Evolutionary conservation across 2,888 invertebrate species (phyloP), one percentile per base, ranked within the genome.

Genomic region (Drosophila limbata): DNA sequence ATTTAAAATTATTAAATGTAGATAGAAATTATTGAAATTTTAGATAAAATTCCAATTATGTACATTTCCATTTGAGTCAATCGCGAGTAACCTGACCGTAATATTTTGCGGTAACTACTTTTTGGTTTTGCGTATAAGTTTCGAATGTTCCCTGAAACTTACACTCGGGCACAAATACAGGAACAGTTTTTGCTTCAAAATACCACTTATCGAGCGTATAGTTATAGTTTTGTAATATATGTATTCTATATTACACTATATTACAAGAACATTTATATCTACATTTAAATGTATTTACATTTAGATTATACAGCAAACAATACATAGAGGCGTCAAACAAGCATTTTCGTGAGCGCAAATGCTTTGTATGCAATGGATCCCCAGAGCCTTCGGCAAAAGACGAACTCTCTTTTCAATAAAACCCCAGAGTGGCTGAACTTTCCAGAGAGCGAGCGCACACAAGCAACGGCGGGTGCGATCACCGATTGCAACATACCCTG

Each of bases 161-260:
- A 10, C 17, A 31, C 8, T 62, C 61, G 1, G 45, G 53, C 13
- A 62, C 19, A 37, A 28, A 62, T 2, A 8, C 31, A n/a, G 45
- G 45, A 17, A 55, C 1, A n/a, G 4, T 6, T 4, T 17, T 19
- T 2, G 4, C 8, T 1, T 62, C 45, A 13, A 55, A 8, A 13
- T n/a, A 6, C 53, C 53, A 62, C 1, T 62, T 55, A 6, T 35
- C 13, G 13, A 62, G 11, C n/a, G 37, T 19, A 31, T 55, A 55
- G n/a, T 55, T 62, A 1, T 37, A 17, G n/a, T 61, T 44, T 55
- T 61, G 11, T 11, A 61, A 13, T 17, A 13, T 6, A 15, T n/a
- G n/a, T 33, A 31, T 4, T n/a, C n/a, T n/a, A n/a, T n/a, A n/a
- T n/a, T n/a, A n/a, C n/a, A n/a, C n/a, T n/a, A n/a, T n/a, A n/a